Evolutionary conservation across 2,888 invertebrate species (phyloP), one percentile per base, ranked within the genome.

Genomic region (Lochmaea crataegi): DNA sequence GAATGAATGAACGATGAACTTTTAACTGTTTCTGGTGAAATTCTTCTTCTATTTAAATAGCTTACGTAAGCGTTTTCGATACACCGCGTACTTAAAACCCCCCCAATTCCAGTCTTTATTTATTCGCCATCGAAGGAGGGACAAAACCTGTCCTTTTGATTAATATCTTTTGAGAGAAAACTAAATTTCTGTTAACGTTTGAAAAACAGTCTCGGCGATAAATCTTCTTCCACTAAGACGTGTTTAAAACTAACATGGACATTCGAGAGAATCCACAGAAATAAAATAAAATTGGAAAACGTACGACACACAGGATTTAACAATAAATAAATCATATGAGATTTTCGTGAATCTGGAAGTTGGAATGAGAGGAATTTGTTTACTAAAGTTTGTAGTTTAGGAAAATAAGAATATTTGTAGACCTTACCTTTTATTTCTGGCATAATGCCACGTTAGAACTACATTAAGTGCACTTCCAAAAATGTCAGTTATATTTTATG

Each of bases 81-180:
- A 16, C 32, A 14, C 58, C 51, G 51, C 0, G 48, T 57, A 22
- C n/a, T 32, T 10, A 45, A 53, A 61, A 53, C 51, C 42, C 51
- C 42, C 56, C 26, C 69, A 38, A 42, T 18, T 41, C 56, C 67
- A 53, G 58, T 63, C 65, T 67, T 71, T 71, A 71, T 71, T 66
- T 67, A 70, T 63, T 53, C 56, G 51, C 42, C 41, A 38, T 18
- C 38, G 38, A 61, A 67, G 61, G 61, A 71, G 60, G 74, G 71
- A 74, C 71, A 75, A 75, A 75, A 72, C 71, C 71, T 69, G 68
- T 72, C 72, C 69, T 68, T 72, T 75, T 75, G 74, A 75, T 75
- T 75, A 75, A 75, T 75, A 68, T 71, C 69, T 66, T 68, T 48
- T 61, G 60, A 60, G 60, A 60, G 71, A 61, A 64, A 74, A 71